These are phyloP conservation scores for Rhynchonycteris naso DNA, from an alignment of 2,797 vertebrate genomes.

Conservation along the genomic window DNA sequence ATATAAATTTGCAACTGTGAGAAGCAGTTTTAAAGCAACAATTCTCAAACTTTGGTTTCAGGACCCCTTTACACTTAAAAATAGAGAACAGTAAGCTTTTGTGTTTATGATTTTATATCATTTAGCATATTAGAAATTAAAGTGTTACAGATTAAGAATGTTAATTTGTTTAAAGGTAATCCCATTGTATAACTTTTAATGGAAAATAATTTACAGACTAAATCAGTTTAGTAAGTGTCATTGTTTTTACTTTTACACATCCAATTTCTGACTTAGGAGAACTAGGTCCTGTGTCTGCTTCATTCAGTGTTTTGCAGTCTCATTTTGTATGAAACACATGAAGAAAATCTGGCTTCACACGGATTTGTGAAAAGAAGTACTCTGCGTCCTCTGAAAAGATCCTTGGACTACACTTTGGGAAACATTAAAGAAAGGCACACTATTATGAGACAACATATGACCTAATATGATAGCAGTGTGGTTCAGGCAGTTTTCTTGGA, in stretches of 20 bases:
- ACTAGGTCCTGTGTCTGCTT: neutral
- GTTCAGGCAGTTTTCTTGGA: neutral
- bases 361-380: neutral
- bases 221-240: neutral
- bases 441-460: neutral
- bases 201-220: neutral
- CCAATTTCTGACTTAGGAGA: neutral
- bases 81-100: neutral
- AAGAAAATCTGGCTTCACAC: neutral
- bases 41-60: neutral
- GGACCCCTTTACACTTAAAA: neutral
- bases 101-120: neutral
- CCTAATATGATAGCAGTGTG: neutral
- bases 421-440: neutral
- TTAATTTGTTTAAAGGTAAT: neutral
- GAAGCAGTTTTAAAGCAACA: neutral
- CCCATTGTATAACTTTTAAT: neutral
- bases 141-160: neutral
- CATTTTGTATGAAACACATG: neutral
- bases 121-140: constrained; percentile 4
- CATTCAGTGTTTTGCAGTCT: neutral
- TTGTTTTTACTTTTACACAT: neutral
- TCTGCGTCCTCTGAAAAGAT: neutral
- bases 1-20: neutral
- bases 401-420: neutral